Evolutionary conservation across 2,888 invertebrate species (phyloP), one percentile per base, ranked within the genome.

Genomic region (Monopis laevigella): DNA sequence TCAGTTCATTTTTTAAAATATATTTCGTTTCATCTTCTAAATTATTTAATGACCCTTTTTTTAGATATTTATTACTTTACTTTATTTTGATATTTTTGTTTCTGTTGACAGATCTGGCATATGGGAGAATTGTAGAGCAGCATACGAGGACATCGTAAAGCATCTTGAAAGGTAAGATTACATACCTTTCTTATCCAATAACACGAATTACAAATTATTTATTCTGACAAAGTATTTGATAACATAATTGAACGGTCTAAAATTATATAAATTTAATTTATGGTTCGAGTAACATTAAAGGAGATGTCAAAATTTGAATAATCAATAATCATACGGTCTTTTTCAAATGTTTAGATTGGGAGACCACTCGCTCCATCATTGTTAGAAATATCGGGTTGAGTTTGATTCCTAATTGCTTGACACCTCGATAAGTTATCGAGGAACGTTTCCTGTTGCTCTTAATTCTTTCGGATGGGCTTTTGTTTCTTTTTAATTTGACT

Each of bases 71-170:
- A 65, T 39, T 39, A 17, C 27, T 70, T 73, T 65, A 65, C 46
- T 62, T 63, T 71, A 66, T 56, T 28, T 18, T 26, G 28, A 14
- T 21, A 11, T 24, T 24, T 21, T 24, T 17, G 21, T 24, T 34
- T 75, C 75, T 81, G 75, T 75, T 83, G 73, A 52, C 83, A 88
- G 88, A 72, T 90, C 92, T 67, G 92, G 92, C 59, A 92, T 94
- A 68, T 94, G 94, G 94, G 94, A 95, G 84, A 94, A 94, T 82
- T 94, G 94, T 84, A 87, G 93, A 77, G 93, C 93, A 51, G 93
- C 93, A 56, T 95, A 95, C 77, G 95, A 94, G 82, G 94, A 95
- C 81, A 93, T 95, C 75, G 93, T 94, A 56, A 95, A 94, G 84
- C 94, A 94, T 74, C 87, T 95, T 68, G 94, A 94, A 86, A 92